Evolutionary conservation across 2,797 vertebrate species (phyloP), one percentile per base, ranked within the genome.

Genomic region (Macrochelys suwanniensis): DNA sequence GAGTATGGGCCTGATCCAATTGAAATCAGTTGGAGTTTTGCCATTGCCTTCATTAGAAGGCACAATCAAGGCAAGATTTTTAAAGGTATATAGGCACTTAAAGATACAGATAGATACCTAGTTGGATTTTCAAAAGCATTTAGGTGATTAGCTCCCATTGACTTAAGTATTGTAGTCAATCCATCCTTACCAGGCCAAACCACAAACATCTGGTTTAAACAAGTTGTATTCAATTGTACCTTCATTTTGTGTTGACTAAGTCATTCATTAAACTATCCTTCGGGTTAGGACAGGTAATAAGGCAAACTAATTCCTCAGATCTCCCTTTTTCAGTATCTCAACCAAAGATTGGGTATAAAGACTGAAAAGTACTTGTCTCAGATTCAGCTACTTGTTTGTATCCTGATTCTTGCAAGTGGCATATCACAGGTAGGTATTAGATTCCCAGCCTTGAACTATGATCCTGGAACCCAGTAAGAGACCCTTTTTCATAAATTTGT

Each of bases 401-500:
- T 6, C 3, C 28, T 12, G 13, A 16, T n/a, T 85, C n/a, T 90
- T 68, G 56, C 11, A 31, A 19, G 25, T 84, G 3, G 42, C 51
- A 4, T 16, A 61, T 26, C 0, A 0, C 10, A 56, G 5, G 6
- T 28, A 68, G 77, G 23, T 2, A 25, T 5, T 33, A 61, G 31
- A 61, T 61, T n/a, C 31, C 15, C 31, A 53, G 2, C 6, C 16
- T 56, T 45, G 33, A 33, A 1, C 50, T 11, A 68, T 89, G 25
- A 78, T 51, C 3, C 11, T 28, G 2, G 3, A 4, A 50, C 6
- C 82, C 3, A 5, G 79, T 77, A 71, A 9, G 59, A n/a, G 28
- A 12, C 80, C 6, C 4, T 89, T 19, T 68, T 68, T 2, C 2
- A 28, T 53, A 47, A 82, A 1, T 16, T 1, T 23, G 26, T 85